Percentiles rank a stretch among this genome's conserved stretches.
Conservation (phyloP, 53 echinoderm and acorn worm genomes). For the Hippasteria phrygiana region DNA sequence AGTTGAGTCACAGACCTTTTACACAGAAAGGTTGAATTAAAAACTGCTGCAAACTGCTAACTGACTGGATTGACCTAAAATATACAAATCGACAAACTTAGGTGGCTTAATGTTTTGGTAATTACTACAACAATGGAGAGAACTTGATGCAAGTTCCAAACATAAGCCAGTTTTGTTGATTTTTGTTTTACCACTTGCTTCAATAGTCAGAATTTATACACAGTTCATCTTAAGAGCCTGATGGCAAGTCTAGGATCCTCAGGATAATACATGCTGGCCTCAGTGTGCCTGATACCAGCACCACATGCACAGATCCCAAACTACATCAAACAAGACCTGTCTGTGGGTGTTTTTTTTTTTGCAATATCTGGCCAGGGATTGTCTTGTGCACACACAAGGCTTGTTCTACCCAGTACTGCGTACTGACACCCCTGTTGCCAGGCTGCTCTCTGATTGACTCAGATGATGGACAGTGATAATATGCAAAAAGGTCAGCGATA, state of each 20-base stretch:
- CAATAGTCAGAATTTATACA: too few species aligned
- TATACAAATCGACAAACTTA: too few species aligned
- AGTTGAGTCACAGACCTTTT: too few species aligned
- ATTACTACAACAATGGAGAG: too few species aligned
- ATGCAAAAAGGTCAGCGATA: conserved; percentile 33
- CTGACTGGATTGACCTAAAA: too few species aligned
- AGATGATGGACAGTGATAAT: conserved; percentile 54
- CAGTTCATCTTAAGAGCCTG: background rate
- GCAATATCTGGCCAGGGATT: background rate
- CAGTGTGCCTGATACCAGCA: background rate
- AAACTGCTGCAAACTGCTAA: too few species aligned
- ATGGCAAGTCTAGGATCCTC: background rate
- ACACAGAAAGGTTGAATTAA: too few species aligned
- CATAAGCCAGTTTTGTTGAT: too few species aligned
- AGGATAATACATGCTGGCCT: background rate
- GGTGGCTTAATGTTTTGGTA: too few species aligned
- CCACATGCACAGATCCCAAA: background rate
- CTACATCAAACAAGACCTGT: background rate
- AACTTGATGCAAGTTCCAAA: too few species aligned
- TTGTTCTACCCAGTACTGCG: background rate
- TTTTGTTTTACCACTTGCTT: too few species aligned
- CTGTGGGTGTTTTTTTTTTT: background rate
- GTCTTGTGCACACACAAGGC: conserved; percentile 15
- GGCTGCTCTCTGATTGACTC: conserved; percentile 37
- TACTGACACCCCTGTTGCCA: conserved; percentile 35